Base-by-base conservation (phyloP, 2,888 invertebrate genomes). In the Parnassius mnemosyne region DNA sequence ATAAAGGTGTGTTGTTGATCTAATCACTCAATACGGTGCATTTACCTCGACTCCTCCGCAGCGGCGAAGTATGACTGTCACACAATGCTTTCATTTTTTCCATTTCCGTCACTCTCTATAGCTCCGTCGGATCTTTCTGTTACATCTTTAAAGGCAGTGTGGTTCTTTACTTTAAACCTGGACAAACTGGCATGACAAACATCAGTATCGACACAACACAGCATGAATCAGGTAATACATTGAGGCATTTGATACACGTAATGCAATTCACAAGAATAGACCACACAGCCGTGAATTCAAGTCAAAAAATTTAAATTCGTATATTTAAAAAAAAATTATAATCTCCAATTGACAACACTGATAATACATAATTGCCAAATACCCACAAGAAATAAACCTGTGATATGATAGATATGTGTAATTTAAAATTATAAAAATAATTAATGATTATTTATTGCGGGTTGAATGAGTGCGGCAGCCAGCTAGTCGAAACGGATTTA, bases 91-190 rank as follows among this genome's bases (percentile, higher is more conserved):
- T 79, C 72, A 66, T 69, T 74, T 79, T 78, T 75, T 75, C 76
- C 74, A 69, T 75, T 77, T 67, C 60, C 66, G 56, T 68, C 66
- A 83, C 76, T 75, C 78, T 80, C 74, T 81, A 79, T 78, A 83
- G 83, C 87, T 82, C 84, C 86, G 79, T 78, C 78, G 80, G 76
- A 78, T 80, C 79, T 78, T 81, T 82, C 82, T 78, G 79, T 80
- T 82, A 84, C 76, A 77, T 79, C 81, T 76, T 81, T 81, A 80
- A 82, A 85, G 87, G 88, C 89, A 84, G 89, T 90, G 89, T 89
- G 89, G 88, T 83, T 84, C 75, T 86, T 83, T 71, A 83, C 77
- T 80, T 83, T 79, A 73, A 73, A 89, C 90, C 90, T 90, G 90
- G 83, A 90, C 89, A 90, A 78, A 89, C 85, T 84, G 84, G 83